phyloP scores from a whole-genome alignment of 2,113 vertebrate genomes.

The Ptyas mucosa region DNA sequence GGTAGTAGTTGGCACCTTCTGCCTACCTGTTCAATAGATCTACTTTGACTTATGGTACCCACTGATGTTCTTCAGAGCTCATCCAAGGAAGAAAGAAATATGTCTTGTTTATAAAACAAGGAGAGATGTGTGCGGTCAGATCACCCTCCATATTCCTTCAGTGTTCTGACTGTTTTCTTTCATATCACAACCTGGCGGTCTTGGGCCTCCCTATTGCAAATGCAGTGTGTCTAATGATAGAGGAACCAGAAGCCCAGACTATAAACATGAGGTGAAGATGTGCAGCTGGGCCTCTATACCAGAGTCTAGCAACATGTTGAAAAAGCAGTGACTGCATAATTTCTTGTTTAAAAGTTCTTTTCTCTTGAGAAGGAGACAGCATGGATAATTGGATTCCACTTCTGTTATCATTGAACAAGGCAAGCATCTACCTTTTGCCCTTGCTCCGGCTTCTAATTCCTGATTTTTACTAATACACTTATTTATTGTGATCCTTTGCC shows the following conservation, averaged over 20 bases:
- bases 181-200: not conserved
- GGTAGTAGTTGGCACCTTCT: not conserved
- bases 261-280: not conserved
- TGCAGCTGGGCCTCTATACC: not conserved
- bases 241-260: not conserved
- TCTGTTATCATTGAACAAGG: not conserved
- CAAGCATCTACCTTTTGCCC: not conserved
- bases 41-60: not conserved
- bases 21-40: no score
- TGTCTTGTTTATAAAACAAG: not conserved
- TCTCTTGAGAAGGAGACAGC: not conserved
- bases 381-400: not conserved
- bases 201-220: no score
- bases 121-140: not conserved
- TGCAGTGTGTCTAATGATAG: not conserved
- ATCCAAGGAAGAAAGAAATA: not conserved
- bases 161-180: no score
- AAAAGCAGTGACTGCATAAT: not conserved
- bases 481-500: not conserved
- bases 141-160: not conserved
- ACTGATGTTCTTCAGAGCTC: not conserved
- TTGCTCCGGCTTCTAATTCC: not conserved
- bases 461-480: not conserved
- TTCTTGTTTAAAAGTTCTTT: not conserved
- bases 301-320: not conserved